Conservation (phyloP, 2,113 vertebrate genomes). For the Lathamus discolor region DNA sequence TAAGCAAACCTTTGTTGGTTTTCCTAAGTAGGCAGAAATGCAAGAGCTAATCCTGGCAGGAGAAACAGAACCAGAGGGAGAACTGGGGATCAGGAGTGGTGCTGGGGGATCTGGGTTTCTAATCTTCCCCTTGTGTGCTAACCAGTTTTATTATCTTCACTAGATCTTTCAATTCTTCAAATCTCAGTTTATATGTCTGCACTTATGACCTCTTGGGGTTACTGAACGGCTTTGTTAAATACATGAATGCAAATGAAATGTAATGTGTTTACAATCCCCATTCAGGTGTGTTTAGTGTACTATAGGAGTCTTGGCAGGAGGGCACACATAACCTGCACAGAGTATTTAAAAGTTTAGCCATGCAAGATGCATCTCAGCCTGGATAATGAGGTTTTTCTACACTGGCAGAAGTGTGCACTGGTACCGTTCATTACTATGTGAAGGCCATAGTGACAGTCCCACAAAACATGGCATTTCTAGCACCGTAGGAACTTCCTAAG, state of each 20-base stretch:
- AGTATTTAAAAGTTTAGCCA: background rate
- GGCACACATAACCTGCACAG: background rate
- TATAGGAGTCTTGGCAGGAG: background rate
- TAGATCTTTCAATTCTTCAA: background rate
- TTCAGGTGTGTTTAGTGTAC: background rate
- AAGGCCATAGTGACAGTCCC: background rate
- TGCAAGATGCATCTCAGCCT: background rate
- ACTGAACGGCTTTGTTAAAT: background rate
- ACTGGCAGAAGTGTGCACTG: background rate
- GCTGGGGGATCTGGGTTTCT: background rate
- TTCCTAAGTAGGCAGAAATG: background rate
- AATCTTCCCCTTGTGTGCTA: background rate
- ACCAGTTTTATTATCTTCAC: background rate
- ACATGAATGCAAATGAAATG: background rate
- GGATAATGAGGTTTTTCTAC: background rate
- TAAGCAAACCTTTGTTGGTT: conserved; percentile 23
- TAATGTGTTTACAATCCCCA: background rate
- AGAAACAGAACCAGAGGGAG: background rate
- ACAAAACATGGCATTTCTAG: background rate
- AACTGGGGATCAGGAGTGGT: background rate
- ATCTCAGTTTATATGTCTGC: background rate
- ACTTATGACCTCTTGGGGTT: background rate
- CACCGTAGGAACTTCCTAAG: background rate
- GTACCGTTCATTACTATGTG: background rate
- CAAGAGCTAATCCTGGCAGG: conserved; percentile 6